Percentiles rank a stretch among this genome's conserved stretches.
Evolutionary conservation across 1,140 invertebrate species (phyloP).

Genomic region (Drosophila malerkotliana): DNA sequence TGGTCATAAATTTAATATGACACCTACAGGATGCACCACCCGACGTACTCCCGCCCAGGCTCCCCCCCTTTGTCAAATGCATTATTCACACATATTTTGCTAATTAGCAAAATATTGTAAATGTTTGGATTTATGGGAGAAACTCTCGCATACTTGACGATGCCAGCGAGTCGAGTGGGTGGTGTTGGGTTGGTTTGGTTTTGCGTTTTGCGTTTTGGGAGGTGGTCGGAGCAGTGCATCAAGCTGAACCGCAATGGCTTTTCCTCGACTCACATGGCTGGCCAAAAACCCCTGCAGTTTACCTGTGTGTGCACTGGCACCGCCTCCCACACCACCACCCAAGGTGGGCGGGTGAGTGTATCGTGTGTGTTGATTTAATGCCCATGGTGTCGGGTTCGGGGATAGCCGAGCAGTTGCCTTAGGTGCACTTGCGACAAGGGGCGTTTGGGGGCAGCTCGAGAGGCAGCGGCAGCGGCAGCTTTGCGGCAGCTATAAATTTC

Average conservation of each 20-base stretch:
- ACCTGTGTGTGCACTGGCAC: not conserved
- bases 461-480: slow-evolving; percentile 6
- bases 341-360: slow-evolving; percentile 3
- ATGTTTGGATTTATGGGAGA: slow-evolving; percentile 76
- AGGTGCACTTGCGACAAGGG: slow-evolving; percentile 1
- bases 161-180: not conserved
- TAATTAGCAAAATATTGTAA: slow-evolving; percentile 83
- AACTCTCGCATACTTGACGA: slow-evolving; percentile 17
- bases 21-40: slow-evolving; percentile 49
- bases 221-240: slow-evolving; percentile 57
- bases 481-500: slow-evolving; percentile 67
- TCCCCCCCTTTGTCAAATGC: slow-evolving; percentile 48
- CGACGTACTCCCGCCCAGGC: not conserved
- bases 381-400: slow-evolving; percentile 51
- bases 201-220: not conserved
- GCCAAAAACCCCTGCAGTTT: slow-evolving; percentile 5
- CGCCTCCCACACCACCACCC: not conserved
- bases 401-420: slow-evolving; percentile 35
- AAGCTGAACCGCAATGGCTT: slow-evolving; percentile 61
- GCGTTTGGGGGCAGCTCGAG: not conserved
- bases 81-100: slow-evolving; percentile 81
- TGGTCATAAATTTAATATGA: slow-evolving; percentile 78
- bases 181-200: not conserved
- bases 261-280: slow-evolving; percentile 50
- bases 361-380: slow-evolving; percentile 72